Percentiles rank a stretch among this genome's conserved stretches.
These are phyloP conservation scores for Anthonomus grandis DNA, from an alignment of 1,140 invertebrate genomes.

Conservation along the genomic window DNA sequence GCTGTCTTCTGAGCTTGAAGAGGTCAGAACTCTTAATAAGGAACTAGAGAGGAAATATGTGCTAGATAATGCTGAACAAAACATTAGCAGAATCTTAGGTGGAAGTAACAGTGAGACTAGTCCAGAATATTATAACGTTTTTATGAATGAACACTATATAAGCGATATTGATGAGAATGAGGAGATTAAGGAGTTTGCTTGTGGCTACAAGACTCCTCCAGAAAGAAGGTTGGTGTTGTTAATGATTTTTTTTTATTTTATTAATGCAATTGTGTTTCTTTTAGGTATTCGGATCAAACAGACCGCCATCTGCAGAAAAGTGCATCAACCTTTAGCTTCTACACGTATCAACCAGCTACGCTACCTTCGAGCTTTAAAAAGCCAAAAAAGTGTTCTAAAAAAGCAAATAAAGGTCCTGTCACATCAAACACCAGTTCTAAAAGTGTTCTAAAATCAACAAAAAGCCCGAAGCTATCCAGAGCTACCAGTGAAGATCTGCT, in stretches of 20 bases:
- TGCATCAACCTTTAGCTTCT: background rate
- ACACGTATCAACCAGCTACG: conserved; percentile 12
- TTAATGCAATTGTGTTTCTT: background rate
- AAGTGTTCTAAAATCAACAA: background rate
- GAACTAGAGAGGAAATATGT: conserved; percentile 39
- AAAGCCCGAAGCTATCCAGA: background rate
- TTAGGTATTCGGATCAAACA: conserved; percentile 29
- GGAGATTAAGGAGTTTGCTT: conserved; percentile 42
- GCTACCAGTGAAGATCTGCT: conserved; percentile 4
- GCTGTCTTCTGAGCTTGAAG: conserved; percentile 42
- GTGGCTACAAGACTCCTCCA: conserved; percentile 34
- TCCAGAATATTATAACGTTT: conserved; percentile 38
- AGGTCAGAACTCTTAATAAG: conserved; percentile 37
- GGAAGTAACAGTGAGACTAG: conserved; percentile 12
- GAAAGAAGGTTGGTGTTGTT: conserved; percentile 30
- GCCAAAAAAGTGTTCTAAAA: conserved; percentile 12
- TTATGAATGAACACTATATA: conserved; percentile 46
- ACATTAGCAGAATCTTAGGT: conserved; percentile 10
- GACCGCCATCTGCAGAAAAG: conserved; percentile 14
- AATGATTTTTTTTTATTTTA: background rate
- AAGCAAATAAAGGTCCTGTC: conserved; percentile 6
- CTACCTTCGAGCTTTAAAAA: conserved; percentile 1
- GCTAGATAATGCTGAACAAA: conserved; percentile 18
- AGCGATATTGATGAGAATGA: conserved; percentile 47
- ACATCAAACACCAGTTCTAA: background rate